Percentiles rank a stretch among this genome's conserved stretches.
These are phyloP conservation scores for Kradibia gibbosae DNA, from an alignment of 1,140 invertebrate genomes.

Conservation along the genomic window DNA sequence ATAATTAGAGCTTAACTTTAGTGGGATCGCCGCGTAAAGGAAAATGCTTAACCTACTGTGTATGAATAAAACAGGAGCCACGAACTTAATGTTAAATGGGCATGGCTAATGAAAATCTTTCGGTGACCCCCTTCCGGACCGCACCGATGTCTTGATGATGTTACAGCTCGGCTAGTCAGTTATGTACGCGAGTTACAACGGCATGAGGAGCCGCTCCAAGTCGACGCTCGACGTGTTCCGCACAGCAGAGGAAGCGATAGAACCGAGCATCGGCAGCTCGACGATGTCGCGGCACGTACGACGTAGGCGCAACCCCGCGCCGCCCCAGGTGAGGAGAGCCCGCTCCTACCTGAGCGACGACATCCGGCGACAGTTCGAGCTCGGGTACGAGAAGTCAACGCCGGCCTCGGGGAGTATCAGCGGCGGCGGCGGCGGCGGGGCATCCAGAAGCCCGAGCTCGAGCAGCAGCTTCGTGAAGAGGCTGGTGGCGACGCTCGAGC, in stretches of 20 bases:
- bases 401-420: not conserved
- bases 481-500: constrained; percentile 51
- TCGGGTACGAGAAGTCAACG: not conserved
- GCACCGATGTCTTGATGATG: too few species aligned
- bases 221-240: constrained; percentile 32
- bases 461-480: constrained; percentile 48
- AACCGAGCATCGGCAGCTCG: not conserved
- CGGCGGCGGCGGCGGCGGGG: too few species aligned
- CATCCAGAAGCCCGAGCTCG: constrained; percentile 34
- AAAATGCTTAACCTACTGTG: too few species aligned
- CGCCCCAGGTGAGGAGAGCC: not conserved
- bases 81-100: too few species aligned
- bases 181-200: constrained; percentile 8
- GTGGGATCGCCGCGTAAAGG: too few species aligned
- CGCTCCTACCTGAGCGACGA: constrained; percentile 3
- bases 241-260: not conserved
- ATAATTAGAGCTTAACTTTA: too few species aligned
- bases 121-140: too few species aligned
- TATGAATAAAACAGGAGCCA: too few species aligned
- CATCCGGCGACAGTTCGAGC: not conserved
- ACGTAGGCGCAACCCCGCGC: not conserved
- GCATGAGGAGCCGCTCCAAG: constrained; percentile 1
- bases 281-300: not conserved
- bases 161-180: not conserved
- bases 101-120: too few species aligned